Percentiles rank a stretch among this genome's conserved stretches.
These are phyloP conservation scores for Lepidochitona cinerea DNA, from an alignment of 2,888 invertebrate genomes.

Conservation along the genomic window DNA sequence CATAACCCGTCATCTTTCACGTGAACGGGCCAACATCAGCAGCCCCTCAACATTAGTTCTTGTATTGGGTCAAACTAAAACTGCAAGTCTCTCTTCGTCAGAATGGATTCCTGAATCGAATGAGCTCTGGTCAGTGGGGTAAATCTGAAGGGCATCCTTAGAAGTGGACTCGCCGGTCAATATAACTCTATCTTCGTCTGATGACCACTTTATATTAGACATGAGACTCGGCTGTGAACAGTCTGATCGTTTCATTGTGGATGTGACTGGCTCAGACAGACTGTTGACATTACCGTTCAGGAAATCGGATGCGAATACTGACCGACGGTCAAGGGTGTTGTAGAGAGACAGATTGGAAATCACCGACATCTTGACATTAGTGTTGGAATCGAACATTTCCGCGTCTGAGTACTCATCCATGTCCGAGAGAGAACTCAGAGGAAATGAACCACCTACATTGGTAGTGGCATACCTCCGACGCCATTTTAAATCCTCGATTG, in stretches of 20 bases:
- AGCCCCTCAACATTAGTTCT: too few species aligned
- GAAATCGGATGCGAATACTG: background rate
- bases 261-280: background rate
- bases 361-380: slow-evolving; percentile 8
- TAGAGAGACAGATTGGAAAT: background rate
- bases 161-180: slow-evolving; percentile 5
- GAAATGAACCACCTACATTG: slow-evolving; percentile 43
- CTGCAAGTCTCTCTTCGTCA: slow-evolving; percentile 1
- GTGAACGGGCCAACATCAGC: too few species aligned
- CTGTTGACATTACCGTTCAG: slow-evolving; percentile 2
- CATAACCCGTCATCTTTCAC: too few species aligned
- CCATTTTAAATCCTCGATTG: slow-evolving; percentile 66
- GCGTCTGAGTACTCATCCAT: slow-evolving; percentile 56
- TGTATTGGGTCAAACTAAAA: background rate
- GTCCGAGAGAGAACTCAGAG: slow-evolving; percentile 42
- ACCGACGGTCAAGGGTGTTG: background rate
- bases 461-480: slow-evolving; percentile 46
- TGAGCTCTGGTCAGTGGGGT: slow-evolving; percentile 40
- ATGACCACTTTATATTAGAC: background rate
- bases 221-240: background rate
- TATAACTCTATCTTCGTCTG: slow-evolving; percentile 1
- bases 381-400: slow-evolving; percentile 49
- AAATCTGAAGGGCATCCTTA: slow-evolving; percentile 15
- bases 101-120: slow-evolving; percentile 50
- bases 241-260: slow-evolving; percentile 1